These are phyloP conservation scores for Micronycteris hirsuta DNA, from an alignment of 2,113 vertebrate genomes.

Conservation along the genomic window DNA sequence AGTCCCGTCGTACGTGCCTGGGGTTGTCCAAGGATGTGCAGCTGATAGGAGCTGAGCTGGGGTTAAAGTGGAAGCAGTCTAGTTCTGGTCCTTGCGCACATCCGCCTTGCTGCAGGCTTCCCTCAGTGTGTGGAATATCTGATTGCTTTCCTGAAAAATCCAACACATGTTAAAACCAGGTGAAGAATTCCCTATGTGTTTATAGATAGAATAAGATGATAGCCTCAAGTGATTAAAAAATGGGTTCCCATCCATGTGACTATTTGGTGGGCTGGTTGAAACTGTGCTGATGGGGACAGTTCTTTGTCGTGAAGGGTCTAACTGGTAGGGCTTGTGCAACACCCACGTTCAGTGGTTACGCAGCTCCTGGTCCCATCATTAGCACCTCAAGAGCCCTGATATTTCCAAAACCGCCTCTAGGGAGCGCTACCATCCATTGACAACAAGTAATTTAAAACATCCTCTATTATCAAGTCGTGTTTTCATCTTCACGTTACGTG, in stretches of 20 bases:
- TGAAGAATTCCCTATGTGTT: background rate
- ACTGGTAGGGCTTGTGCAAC: fast-evolving
- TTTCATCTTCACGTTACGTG: background rate
- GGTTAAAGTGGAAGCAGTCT: background rate
- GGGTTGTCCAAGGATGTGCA: fast-evolving
- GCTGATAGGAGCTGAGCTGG: background rate
- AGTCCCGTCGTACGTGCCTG: fast-evolving
- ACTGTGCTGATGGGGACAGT: background rate
- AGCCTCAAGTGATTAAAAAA: background rate
- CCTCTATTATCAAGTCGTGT: background rate
- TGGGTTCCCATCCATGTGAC: background rate
- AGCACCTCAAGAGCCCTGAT: fast-evolving
- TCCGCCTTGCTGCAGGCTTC: background rate
- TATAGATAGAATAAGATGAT: background rate
- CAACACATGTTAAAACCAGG: background rate
- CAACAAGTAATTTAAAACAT: background rate
- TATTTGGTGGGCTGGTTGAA: background rate
- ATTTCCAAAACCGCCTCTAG: background rate
- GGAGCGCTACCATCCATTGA: background rate
- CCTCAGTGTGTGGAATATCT: background rate
- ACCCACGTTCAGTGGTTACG: background rate
- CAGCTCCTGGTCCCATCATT: fast-evolving
- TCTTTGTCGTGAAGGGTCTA: background rate
- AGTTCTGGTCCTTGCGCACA: background rate
- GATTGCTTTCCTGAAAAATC: background rate